Base-by-base conservation (phyloP, 1,140 invertebrate genomes). In the Ceratitis capitata region DNA sequence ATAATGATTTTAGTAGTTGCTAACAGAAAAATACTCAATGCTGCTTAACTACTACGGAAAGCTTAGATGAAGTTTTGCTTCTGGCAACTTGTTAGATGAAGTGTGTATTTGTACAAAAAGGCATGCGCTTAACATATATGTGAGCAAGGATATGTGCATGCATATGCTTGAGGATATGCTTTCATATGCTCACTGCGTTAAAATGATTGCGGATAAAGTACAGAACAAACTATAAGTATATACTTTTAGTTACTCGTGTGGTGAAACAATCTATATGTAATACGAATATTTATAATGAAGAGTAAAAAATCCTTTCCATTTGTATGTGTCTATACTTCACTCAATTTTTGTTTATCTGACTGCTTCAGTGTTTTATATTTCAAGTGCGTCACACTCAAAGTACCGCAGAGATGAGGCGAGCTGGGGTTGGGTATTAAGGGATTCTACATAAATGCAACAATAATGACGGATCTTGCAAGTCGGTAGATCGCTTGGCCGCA, bases 331-430 rank as follows among this genome's bases (percentile, higher is more conserved):
- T 64, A 14, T 29, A n/a, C n/a, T n/a, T n/a, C n/a, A n/a, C n/a
- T n/a, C n/a, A n/a, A n/a, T n/a, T n/a, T n/a, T n/a, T 61, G 32
- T 69, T 69, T 39, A n/a, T n/a, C n/a, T 12, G 39, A 69, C 61
- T 69, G 61, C 61, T 69, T 69, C 61, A 69, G 14, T 69, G 61
- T 69, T 69, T 69, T 69, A 69, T 69, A 69, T 69, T 39, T 69
- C 61, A 69, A 69, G 61, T 69, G 39, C 35, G 61, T 39, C 61
- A 69, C 61, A 32, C 61, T 69, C 61, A 69, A 69, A 69, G 61
- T 14, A 29, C 61, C 32, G 39, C 35, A 35, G 61, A 39, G 29
- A n/a, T n/a, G n/a, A n/a, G n/a, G n/a, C n/a, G 32, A 69, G 16
- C 32, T 14, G 35, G 7, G 61, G 32, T 69, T 10, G 32, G 32